phyloP scores from a whole-genome alignment of 2,113 vertebrate genomes.

The Mustelus asterias region DNA sequence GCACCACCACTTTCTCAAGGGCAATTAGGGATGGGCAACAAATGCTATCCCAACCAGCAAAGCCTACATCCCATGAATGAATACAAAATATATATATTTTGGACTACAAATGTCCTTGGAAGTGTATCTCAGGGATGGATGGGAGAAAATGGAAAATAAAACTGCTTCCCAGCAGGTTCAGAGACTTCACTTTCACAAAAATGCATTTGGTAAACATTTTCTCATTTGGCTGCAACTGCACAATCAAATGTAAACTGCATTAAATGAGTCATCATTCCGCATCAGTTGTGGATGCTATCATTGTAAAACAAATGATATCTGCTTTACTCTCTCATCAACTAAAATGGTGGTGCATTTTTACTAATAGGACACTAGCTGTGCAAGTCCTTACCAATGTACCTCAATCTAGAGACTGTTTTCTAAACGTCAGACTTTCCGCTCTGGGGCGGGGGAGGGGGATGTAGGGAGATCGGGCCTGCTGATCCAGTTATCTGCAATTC shows the following conservation, averaged over 20 bases:
- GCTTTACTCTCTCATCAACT: background rate
- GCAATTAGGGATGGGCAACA: no score
- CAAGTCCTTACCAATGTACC: background rate
- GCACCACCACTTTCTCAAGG: no score
- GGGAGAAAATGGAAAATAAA: background rate
- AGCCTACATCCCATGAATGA: no score
- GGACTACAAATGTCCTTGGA: background rate
- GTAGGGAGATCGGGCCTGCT: background rate
- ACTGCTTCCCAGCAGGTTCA: background rate
- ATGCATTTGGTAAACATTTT: background rate
- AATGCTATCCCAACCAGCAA: no score
- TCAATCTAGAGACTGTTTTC: background rate
- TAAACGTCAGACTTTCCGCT: background rate
- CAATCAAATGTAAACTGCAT: background rate
- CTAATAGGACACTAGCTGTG: background rate
- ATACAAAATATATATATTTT: background rate
- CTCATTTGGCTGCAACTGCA: background rate
- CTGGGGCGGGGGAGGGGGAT: no score
- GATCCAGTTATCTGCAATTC: background rate
- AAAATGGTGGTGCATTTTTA: background rate
- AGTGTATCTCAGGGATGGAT: background rate
- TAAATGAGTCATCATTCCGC: background rate
- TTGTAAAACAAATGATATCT: background rate
- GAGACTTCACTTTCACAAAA: background rate
- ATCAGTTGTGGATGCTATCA: background rate